Conservation (phyloP, 2,888 invertebrate species). For the Julus scanicus region DNA sequence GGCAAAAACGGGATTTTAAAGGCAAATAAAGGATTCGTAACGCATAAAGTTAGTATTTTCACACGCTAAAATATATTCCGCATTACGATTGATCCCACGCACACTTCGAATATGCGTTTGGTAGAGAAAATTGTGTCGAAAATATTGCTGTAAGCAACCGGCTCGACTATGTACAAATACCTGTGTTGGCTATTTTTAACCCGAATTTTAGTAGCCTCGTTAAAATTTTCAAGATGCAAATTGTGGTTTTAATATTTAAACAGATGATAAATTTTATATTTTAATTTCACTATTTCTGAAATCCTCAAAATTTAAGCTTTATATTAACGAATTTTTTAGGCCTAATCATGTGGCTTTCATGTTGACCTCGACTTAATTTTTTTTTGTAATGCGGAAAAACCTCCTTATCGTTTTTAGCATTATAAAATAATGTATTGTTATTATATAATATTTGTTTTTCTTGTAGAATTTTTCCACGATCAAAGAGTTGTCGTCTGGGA, state of each 20-base stretch:
- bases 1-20: slow-evolving; percentile 85
- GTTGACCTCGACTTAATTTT: not conserved
- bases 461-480: slow-evolving; percentile 73
- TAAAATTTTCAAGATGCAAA: not conserved
- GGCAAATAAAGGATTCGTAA: slow-evolving; percentile 75
- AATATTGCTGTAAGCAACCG: not conserved
- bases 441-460: not conserved
- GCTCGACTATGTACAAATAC: not conserved
- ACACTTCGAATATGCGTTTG: not conserved
- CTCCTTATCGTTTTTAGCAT: not conserved
- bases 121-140: not conserved
- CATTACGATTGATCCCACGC: not conserved
- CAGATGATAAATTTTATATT: no score
- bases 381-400: not conserved
- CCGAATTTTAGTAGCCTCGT: not conserved
- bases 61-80: not conserved
- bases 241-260: no score
- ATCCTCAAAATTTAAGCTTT: not conserved
- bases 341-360: slow-evolving; percentile 14
- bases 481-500: slow-evolving; percentile 80
- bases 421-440: not conserved
- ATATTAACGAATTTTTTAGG: not conserved
- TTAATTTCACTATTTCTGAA: not conserved
- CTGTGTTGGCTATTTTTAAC: not conserved
- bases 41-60: slow-evolving; percentile 75